A percentile compares a stretch with the other conserved stretches of the same genome.
Conservation (phyloP, 1,140 invertebrate species). For the Panagrolaimus sp. region DNA sequence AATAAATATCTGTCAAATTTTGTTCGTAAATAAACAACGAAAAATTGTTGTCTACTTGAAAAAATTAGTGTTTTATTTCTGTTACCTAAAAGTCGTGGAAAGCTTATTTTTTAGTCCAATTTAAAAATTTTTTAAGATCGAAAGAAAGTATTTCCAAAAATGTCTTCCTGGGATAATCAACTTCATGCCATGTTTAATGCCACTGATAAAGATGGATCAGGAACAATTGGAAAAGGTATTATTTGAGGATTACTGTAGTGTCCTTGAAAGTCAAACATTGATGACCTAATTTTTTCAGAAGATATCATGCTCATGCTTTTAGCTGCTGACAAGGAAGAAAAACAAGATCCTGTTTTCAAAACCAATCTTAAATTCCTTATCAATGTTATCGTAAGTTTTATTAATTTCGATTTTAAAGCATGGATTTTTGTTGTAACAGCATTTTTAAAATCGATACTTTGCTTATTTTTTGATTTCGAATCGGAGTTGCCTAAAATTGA, state of each 20-base stretch:
- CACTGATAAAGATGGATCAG: conserved; percentile 9
- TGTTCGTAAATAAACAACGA: too few species aligned
- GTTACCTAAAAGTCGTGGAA: background rate
- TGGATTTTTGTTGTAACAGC: too few species aligned
- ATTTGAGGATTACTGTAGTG: too few species aligned
- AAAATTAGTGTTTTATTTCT: background rate
- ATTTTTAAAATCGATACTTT: too few species aligned
- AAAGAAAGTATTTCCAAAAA: background rate
- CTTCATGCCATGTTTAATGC: conserved; percentile 3
- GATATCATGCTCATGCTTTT: conserved; percentile 9
- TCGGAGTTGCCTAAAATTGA: too few species aligned
- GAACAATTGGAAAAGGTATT: background rate
- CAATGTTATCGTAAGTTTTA: background rate
- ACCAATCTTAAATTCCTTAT: conserved; percentile 12
- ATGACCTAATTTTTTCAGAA: background rate
- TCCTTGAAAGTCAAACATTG: too few species aligned
- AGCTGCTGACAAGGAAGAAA: background rate
- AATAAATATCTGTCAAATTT: too few species aligned
- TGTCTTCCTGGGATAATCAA: conserved; percentile 10
- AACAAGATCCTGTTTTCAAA: conserved; percentile 11
- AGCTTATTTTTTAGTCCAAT: background rate
- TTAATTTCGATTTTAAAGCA: too few species aligned
- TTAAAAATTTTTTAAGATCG: background rate
- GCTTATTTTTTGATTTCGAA: too few species aligned
- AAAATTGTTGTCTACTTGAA: background rate